Conservation (phyloP, 2,113 vertebrate species). For the Brachirus orientalis region DNA sequence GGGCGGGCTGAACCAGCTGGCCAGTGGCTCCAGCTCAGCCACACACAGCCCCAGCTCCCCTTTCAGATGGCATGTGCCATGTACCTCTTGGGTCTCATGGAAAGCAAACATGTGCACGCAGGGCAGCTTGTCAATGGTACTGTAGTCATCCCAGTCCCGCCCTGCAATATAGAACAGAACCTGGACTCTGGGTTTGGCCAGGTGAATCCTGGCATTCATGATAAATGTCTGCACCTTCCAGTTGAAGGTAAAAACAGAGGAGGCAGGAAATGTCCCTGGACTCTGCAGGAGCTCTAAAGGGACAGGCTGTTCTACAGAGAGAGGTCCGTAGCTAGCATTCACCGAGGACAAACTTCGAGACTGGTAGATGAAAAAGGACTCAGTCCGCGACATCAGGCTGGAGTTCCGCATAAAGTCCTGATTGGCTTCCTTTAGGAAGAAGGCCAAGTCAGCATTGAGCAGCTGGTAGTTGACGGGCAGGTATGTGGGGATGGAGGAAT, state of each 20-base stretch:
- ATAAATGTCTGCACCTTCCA: constrained; percentile 91
- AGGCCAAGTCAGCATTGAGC: constrained; percentile 84
- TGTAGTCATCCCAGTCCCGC: constrained; percentile 91
- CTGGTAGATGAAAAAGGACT: constrained; percentile 90
- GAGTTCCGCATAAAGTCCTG: constrained; percentile 91
- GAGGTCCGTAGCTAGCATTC: constrained; percentile 90
- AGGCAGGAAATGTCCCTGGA: constrained; percentile 77
- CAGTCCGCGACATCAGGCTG: constrained; percentile 88
- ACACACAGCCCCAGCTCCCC: constrained; percentile 90
- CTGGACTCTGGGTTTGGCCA: constrained; percentile 88
- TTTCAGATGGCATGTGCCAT: constrained; percentile 85
- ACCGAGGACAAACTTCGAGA: constrained; percentile 84
- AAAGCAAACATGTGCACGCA: constrained; percentile 93
- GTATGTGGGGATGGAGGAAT: constrained; percentile 89
- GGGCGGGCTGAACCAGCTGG: constrained; percentile 88
- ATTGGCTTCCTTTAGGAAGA: constrained; percentile 91
- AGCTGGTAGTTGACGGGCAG: constrained; percentile 92
- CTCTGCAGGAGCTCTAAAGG: constrained; percentile 85
- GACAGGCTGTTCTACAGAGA: constrained; percentile 85
- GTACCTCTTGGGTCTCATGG: constrained; percentile 90
- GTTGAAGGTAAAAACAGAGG: constrained; percentile 84
- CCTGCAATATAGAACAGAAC: constrained; percentile 91
- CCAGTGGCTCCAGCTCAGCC: constrained; percentile 88
- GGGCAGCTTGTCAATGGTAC: constrained; percentile 84
- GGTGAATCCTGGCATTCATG: constrained; percentile 84